These are phyloP conservation scores for Capromys pilorides DNA, from an alignment of 2,797 vertebrate species.

Conservation along the genomic window DNA sequence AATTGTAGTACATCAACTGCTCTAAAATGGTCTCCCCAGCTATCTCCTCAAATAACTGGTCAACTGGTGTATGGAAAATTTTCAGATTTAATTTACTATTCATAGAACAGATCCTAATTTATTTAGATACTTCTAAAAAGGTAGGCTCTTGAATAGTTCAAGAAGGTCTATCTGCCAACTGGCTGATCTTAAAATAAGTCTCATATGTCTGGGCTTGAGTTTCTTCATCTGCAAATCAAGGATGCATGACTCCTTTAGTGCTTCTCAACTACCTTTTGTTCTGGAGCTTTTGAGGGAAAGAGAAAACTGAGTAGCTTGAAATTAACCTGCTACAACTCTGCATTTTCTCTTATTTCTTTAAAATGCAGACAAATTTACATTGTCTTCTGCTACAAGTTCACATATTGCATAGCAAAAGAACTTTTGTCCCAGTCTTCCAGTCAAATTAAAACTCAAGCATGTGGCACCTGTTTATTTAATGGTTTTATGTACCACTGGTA, in stretches of 20 bases:
- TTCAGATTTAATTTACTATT: conserved; percentile 30
- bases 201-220: too few species aligned
- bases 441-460: conserved; percentile 22
- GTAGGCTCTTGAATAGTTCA: background rate
- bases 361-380: background rate
- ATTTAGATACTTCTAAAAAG: conserved; percentile 1
- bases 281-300: too few species aligned
- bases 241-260: too few species aligned
- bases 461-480: background rate
- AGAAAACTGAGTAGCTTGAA: background rate
- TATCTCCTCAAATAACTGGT: background rate
- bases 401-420: background rate
- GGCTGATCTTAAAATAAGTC: background rate
- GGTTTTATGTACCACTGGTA: background rate
- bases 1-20: background rate
- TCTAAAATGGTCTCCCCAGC: too few species aligned
- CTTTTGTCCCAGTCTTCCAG: background rate
- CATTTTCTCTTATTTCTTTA: conserved; percentile 28
- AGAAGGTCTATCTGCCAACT: background rate
- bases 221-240: too few species aligned
- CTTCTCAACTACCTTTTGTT: too few species aligned
- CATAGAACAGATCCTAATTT: background rate
- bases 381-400: background rate
- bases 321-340: background rate
- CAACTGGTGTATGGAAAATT: background rate